Base-by-base conservation (phyloP, 2,113 vertebrate species). In the Oreocharis arfaki region DNA sequence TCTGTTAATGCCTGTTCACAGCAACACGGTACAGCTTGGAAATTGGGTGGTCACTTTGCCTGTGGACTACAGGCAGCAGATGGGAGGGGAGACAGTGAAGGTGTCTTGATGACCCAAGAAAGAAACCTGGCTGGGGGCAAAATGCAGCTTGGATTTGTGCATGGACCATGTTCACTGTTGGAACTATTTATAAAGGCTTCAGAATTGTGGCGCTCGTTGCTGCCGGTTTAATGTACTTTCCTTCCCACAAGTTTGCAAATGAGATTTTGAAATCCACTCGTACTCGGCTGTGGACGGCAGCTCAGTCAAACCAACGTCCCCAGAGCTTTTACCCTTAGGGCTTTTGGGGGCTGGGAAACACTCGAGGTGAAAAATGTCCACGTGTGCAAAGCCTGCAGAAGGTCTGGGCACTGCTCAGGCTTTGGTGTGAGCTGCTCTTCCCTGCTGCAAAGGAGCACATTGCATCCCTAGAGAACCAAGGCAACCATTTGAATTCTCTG, bases 311-410 rank as follows among this genome's bases (percentile, higher is more conserved):
- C 3, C 24, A 63, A 4, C 0, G 0, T 63, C 30, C 33, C 27
- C 28, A 8, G 37, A 57, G 74, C 3, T 78, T 87, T 90, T 41
- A 13, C 8, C 60, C 26, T 57, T 26, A 41, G 69, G 37, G 69
- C 6, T 68, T 86, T 67, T 27, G 24, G 60, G 73, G 56, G 35
- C 35, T 84, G 57, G 19, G 46, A 76, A 89, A 89, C 26, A 30
- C 46, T 37, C 24, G 17, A 65, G 23, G 49, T 71, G 77, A 75
- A 82, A 84, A 87, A 27, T 10, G 10, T 52, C 30, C 39, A 18
- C 0, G 0, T 61, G 57, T 1, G 4, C 27, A 60, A 57, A 55
- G 27, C 21, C 52, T 74, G 55, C 22, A 39, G 37, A 70, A 81
- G 39, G 26, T 57, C 64, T 74, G 68, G 30, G 63, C 17, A 2